phyloP scores from a whole-genome alignment of 64 coral and sea anemone species.

The Pocillopora verrucosa region DNA sequence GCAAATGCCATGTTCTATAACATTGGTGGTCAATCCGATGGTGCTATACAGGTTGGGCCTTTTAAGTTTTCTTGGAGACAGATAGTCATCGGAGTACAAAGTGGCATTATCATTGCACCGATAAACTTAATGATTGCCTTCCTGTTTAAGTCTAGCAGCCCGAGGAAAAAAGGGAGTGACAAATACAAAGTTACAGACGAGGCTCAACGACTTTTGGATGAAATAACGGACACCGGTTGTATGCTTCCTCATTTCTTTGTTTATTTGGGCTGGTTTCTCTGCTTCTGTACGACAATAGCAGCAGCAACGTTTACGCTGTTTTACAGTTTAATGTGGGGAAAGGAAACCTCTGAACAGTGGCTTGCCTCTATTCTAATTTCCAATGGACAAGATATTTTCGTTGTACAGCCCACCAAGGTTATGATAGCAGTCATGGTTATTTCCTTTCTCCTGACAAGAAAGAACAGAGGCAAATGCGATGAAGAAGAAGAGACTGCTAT shows the following conservation, averaged over 20 bases:
- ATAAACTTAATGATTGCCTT: not conserved
- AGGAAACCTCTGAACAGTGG: constrained; percentile 32
- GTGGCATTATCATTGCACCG: constrained; percentile 2
- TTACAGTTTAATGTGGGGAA: constrained; percentile 50
- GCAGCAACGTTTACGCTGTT: constrained; percentile 26
- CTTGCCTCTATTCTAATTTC: constrained; percentile 30
- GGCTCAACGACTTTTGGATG: not conserved
- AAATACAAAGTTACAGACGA: not conserved
- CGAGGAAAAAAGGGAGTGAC: constrained; percentile 15
- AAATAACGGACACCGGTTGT: not conserved
- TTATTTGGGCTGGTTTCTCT: constrained; percentile 39
- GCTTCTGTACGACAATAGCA: not conserved
- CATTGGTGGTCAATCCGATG: not conserved
- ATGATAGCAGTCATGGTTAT: constrained; percentile 10
- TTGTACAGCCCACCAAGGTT: constrained; percentile 34
- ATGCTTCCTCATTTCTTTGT: constrained; percentile 23
- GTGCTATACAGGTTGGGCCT: constrained; percentile 37
- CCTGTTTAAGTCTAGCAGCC: constrained; percentile 14
- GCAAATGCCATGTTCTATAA: constrained; percentile 51
- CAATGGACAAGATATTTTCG: constrained; percentile 9
- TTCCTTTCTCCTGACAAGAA: constrained; percentile 9
- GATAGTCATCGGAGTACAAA: constrained; percentile 38
- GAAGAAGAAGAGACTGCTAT: not conserved
- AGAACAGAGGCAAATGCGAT: not conserved
- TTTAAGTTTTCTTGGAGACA: constrained; percentile 42